Evolutionary conservation across 2,797 vertebrate genomes (phyloP), one percentile per base, ranked within the genome.

Genomic region (Phrynocephalus vlangalii): DNA sequence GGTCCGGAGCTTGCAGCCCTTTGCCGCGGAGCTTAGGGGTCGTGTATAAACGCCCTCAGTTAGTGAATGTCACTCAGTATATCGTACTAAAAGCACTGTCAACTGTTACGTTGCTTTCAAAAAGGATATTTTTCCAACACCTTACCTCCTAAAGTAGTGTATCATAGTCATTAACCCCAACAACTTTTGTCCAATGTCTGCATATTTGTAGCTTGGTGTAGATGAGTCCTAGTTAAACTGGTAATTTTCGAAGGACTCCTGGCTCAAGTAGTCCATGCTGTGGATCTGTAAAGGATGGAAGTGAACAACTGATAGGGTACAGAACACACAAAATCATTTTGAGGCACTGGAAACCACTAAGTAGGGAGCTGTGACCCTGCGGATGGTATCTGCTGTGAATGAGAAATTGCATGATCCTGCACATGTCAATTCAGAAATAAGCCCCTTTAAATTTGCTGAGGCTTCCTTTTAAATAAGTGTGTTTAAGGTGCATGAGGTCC

Each of bases 181-280:
- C 33, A 30, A 20, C 38, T 38, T 48, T 24, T 24, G 8, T 44
- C 38, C 73, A 48, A 48, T 22, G 22, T 30, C 26, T 22, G 60
- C 7, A 81, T 70, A 33, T 56, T 81, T 30, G 44, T 68, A 76
- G 63, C 60, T 26, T 33, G 33, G 18, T 20, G 79, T 63, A 15
- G 30, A 60, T 22, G 11, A 22, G 13, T 38, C 10, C 9, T 8
- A 22, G 72, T 63, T 66, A 84, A 93, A 90, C 83, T 81, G 83
- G 67, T 44, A 60, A 63, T 22, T 11, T 50, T 91, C 60, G 80
- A 91, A 89, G 85, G 52, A 77, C 71, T 81, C 33, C 16, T 84
- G 83, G 66, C 84, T 87, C 87, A 82, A 80, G 83, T 70, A 56
- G 73, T 80, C 89, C 82, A 15, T 0, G 0, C 18, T 80, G n/a